These are phyloP conservation scores for Stratiomys singularior DNA, from an alignment of 2,888 invertebrate species.

Conservation along the genomic window DNA sequence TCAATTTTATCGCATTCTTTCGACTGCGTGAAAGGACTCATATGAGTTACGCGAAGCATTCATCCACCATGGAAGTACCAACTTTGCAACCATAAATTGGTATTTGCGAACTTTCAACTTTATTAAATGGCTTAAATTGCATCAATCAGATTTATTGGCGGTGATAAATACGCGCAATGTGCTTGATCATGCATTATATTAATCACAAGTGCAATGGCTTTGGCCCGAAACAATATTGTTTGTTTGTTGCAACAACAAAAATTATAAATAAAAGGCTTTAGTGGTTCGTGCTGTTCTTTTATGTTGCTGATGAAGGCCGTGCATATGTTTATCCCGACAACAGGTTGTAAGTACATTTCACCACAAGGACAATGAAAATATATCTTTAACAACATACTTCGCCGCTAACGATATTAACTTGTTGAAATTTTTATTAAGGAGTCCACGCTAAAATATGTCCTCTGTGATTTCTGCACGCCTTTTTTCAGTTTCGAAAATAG, in stretches of 20 bases:
- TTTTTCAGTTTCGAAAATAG: no score
- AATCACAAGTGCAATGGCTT: conserved; percentile 47
- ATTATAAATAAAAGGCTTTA: no score
- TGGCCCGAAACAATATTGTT: conserved; percentile 39
- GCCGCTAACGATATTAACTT: neutral
- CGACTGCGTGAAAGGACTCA: neutral
- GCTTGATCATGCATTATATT: conserved; percentile 47
- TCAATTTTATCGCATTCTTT: no score
- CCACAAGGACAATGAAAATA: neutral
- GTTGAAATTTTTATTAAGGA: neutral
- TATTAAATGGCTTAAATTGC: conserved; percentile 32
- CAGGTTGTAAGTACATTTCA: neutral
- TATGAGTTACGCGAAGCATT: neutral
- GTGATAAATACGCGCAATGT: neutral
- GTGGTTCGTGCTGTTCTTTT: conserved; percentile 48
- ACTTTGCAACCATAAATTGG: conserved; percentile 1
- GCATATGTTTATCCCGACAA: neutral
- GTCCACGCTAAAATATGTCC: neutral
- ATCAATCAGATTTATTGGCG: conserved; percentile 9
- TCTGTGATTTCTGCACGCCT: no score
- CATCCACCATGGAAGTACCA: neutral
- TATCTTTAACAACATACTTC: neutral
- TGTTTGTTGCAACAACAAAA: conserved; percentile 3
- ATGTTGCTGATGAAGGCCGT: conserved; percentile 36
- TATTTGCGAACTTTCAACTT: conserved; percentile 17